Evolutionary conservation across 2,113 vertebrate species (phyloP), one percentile per base, ranked within the genome.

Genomic region (Pachyramphus minor): DNA sequence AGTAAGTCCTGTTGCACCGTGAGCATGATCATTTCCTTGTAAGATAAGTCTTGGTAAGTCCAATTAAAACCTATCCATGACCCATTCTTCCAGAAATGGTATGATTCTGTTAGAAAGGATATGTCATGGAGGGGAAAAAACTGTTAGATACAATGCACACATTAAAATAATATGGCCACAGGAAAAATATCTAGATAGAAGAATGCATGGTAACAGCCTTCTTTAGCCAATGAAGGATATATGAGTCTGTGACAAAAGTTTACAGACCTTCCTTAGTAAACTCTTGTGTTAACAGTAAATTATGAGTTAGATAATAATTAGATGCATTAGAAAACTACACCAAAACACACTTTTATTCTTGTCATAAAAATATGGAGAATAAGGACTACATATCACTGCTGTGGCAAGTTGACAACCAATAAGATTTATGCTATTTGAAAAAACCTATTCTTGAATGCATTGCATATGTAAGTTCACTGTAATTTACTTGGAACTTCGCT

Each of bases 381-480:
- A 90, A 95, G 60, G 66, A 80, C 62, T 96, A 90, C 71, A 68
- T 79, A 78, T 96, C 63, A 87, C 82, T 92, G 39, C 71, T 82
- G 47, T 87, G 60, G 67, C 94, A 95, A 90, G 71, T 21, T 97
- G 96, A 91, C 87, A 94, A 37, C 82, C 96, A 84, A n/a, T 35
- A 93, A 95, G 93, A 97, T 92, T 91, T 93, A 96, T 96, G 76
- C 56, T 77, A 74, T 93, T 90, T 95, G 77, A 95, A 97, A 96
- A 96, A 84, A 41, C 82, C 60, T 89, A 30, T 95, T 97, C 91
- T 95, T 89, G 89, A 95, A 96, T 84, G 71, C 45, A 84, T 84
- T 95, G 63, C 90, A 76, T 91, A 64, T 58, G 74, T 94, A 96
- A 93, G 87, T 95, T 94, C 63, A 53, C 28, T 94, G 68, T 94